phyloP scores from a whole-genome alignment of 2,888 invertebrate genomes.

The Drosophila rellima region DNA sequence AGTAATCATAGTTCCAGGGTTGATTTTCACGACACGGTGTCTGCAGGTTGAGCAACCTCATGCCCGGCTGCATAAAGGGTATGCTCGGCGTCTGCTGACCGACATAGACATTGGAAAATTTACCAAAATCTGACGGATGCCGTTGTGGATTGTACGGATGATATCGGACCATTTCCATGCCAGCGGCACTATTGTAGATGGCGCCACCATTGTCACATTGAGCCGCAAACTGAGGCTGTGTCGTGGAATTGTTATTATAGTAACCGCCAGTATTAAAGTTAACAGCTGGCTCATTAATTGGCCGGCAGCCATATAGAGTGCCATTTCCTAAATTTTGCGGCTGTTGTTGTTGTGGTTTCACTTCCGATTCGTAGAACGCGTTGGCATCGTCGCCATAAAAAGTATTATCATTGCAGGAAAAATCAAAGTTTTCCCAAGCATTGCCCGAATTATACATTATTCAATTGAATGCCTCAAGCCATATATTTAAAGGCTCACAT shows the following conservation, averaged over 20 bases:
- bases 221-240: not conserved
- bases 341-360: conserved; percentile 44
- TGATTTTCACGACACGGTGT: conserved; percentile 87
- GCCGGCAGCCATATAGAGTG: conserved; percentile 43
- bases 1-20: conserved; percentile 89
- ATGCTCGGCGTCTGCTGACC: conserved; percentile 17
- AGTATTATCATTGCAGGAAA: conserved; percentile 64
- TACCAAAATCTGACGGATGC: conserved; percentile 21
- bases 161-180: conserved; percentile 42
- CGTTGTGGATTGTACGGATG: conserved; percentile 69
- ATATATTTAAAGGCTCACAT: conserved; percentile 25
- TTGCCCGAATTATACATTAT: conserved; percentile 61
- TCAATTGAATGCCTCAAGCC: conserved; percentile 34
- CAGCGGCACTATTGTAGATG: conserved; percentile 21
- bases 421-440: conserved; percentile 69
- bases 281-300: conserved; percentile 65
- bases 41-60: conserved; percentile 42
- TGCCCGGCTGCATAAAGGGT: conserved; percentile 29
- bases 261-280: conserved; percentile 66
- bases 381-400: conserved; percentile 64
- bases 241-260: conserved; percentile 27
- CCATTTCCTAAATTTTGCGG: conserved; percentile 31
- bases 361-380: conserved; percentile 50
- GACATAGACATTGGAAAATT: conserved; percentile 20
- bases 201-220: conserved; percentile 5